phyloP scores from a whole-genome alignment of 2,888 invertebrate species.

The Dryomyza anilis region DNA sequence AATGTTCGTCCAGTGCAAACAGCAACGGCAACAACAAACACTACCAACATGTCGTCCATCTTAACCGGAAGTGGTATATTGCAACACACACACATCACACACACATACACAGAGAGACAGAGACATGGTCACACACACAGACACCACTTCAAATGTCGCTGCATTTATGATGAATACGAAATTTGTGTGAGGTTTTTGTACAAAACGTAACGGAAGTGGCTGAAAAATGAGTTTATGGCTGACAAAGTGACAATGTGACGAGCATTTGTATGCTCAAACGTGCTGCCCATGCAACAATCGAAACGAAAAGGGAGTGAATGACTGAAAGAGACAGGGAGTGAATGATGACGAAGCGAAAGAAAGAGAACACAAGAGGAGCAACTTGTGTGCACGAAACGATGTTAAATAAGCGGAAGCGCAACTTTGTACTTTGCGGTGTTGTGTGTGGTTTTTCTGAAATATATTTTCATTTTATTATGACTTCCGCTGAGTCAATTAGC shows the following conservation, averaged over 20 bases:
- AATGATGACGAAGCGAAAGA: background rate
- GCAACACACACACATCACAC: background rate
- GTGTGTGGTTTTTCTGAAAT: no score
- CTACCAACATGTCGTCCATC: conserved; percentile 32
- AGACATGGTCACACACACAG: background rate
- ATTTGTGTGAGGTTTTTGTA: conserved; percentile 47
- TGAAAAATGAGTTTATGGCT: conserved; percentile 27
- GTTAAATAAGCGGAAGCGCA: background rate
- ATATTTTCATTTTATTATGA: no score
- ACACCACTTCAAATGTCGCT: no score
- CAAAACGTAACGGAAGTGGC: conserved; percentile 34
- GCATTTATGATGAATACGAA: conserved; percentile 46
- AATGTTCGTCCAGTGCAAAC: background rate
- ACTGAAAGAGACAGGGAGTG: background rate
- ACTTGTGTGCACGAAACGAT: no score
- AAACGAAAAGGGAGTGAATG: no score
- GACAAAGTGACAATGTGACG: conserved; percentile 24
- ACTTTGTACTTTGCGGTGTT: background rate
- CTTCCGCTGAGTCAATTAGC: background rate
- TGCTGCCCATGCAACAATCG: no score
- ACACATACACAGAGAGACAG: background rate
- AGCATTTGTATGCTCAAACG: conserved; percentile 4
- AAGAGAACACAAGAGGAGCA: background rate
- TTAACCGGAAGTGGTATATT: conserved; percentile 18
- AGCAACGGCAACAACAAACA: conserved; percentile 5